Conservation (phyloP, 1,140 invertebrate species). For the Microplitis demolitor region DNA sequence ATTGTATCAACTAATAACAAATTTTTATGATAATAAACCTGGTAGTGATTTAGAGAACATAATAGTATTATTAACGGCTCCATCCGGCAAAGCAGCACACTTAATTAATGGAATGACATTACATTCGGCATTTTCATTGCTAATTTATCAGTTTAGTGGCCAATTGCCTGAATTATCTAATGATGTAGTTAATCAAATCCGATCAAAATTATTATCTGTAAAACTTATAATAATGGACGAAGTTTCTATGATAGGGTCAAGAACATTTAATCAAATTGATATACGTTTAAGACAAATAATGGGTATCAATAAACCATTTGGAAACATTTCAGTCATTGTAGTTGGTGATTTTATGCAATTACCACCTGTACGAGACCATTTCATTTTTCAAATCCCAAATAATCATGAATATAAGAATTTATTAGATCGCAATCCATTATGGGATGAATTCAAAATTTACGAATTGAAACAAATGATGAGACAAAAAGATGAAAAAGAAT, state of each 20-base stretch:
- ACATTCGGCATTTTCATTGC: constrained; percentile 46
- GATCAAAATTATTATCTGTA: constrained; percentile 32
- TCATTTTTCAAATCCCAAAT: constrained; percentile 9
- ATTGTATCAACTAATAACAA: constrained; percentile 27
- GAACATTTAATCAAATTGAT: constrained; percentile 38
- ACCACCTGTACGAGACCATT: constrained; percentile 30
- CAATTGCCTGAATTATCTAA: constrained; percentile 20
- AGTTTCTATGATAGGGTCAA: constrained; percentile 48
- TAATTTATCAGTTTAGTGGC: constrained; percentile 31
- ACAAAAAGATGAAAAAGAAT: constrained; percentile 33
- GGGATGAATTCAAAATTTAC: constrained; percentile 23
- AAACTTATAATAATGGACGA: constrained; percentile 55
- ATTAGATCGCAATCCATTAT: background rate
- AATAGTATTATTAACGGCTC: constrained; percentile 40
- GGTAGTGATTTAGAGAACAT: constrained; percentile 23
- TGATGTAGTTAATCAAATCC: constrained; percentile 34
- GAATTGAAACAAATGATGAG: constrained; percentile 35
- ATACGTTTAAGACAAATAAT: constrained; percentile 45
- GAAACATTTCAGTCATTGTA: constrained; percentile 35
- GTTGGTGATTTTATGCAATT: constrained; percentile 41
- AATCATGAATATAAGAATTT: background rate
- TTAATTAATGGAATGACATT: constrained; percentile 45
- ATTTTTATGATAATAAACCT: constrained; percentile 25
- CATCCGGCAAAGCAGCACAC: constrained; percentile 49
- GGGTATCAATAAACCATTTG: constrained; percentile 35